Percentiles rank a stretch among this genome's conserved stretches.
These are phyloP conservation scores for Montipora sp. DNA, from an alignment of 64 coral and sea anemone species.

Conservation along the genomic window DNA sequence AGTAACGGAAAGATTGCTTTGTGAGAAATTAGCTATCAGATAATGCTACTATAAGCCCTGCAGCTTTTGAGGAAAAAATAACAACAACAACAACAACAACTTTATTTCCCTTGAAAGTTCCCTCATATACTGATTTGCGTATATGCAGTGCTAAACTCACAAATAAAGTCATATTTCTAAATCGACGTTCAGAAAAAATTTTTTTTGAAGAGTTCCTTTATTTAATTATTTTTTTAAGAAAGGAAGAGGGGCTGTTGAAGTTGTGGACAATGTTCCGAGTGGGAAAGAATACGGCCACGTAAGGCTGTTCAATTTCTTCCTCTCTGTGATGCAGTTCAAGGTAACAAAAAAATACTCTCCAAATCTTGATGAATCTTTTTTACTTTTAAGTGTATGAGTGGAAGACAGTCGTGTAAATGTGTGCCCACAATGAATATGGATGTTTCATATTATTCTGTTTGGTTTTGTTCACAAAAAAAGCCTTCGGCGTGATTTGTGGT, in stretches of 20 bases:
- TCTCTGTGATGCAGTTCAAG: conserved; percentile 8
- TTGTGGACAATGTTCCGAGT: not conserved
- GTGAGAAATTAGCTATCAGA: not conserved
- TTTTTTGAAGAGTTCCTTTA: not conserved
- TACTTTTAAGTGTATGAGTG: conserved; percentile 12
- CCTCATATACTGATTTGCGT: too few relatives aligned
- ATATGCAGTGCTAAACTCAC: not conserved
- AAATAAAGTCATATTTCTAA: not conserved
- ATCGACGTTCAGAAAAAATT: conserved; percentile 4
- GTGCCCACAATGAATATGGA: not conserved
- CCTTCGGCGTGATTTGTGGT: not conserved
- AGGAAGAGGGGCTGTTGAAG: not conserved
- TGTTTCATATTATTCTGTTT: not conserved
- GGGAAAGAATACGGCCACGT: not conserved
- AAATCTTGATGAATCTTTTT: not conserved
- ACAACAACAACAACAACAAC: too few relatives aligned
- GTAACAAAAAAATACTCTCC: conserved; percentile 22
- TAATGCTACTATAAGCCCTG: too few relatives aligned
- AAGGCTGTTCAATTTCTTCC: conserved; percentile 34
- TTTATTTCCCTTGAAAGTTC: too few relatives aligned
- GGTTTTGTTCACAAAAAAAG: conserved; percentile 20
- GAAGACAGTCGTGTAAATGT: not conserved
- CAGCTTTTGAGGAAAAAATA: too few relatives aligned
- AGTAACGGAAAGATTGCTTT: not conserved
- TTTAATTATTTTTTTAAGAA: not conserved